Evolutionary conservation across 2,888 invertebrate species (phyloP).

Genomic region (Gandaritis pyraliata): DNA sequence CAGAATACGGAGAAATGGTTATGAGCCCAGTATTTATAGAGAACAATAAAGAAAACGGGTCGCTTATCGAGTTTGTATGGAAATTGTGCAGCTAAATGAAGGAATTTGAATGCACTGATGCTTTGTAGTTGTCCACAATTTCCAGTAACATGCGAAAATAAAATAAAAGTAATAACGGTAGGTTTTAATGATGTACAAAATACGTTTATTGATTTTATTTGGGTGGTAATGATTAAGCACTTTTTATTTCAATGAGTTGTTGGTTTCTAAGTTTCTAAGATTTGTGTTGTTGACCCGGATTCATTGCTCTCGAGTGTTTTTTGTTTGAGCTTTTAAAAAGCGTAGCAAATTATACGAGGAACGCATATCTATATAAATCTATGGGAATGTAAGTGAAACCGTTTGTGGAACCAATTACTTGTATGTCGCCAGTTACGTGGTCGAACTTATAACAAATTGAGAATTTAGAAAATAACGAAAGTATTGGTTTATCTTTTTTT

Average conservation of each 20-base stretch:
- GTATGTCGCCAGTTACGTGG: slow-evolving; percentile 18
- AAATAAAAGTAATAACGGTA: not conserved
- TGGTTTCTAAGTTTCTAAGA: no score
- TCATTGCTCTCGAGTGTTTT: not conserved
- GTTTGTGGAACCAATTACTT: slow-evolving; percentile 24
- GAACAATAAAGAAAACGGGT: slow-evolving; percentile 36
- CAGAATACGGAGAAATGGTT: slow-evolving; percentile 4
- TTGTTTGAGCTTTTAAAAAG: slow-evolving; percentile 36
- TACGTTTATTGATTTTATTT: no score
- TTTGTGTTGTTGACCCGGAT: not conserved
- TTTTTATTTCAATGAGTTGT: no score
- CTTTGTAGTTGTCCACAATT: not conserved
- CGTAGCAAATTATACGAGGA: slow-evolving; percentile 38
- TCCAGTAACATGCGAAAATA: not conserved
- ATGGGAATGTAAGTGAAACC: slow-evolving; percentile 6
- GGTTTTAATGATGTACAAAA: no score
- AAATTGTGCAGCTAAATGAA: slow-evolving; percentile 23
- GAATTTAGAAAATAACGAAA: not conserved
- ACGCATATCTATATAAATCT: slow-evolving; percentile 31
- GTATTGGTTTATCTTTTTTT: not conserved
- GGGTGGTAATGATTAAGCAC: no score
- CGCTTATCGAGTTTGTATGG: slow-evolving; percentile 35
- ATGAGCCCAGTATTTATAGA: slow-evolving; percentile 24
- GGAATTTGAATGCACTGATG: slow-evolving; percentile 19
- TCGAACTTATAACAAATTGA: slow-evolving; percentile 5